A percentile compares a stretch with the other conserved stretches of the same genome.
Evolutionary conservation across 2,888 invertebrate species (phyloP).

Genomic region (Nezara viridula): DNA sequence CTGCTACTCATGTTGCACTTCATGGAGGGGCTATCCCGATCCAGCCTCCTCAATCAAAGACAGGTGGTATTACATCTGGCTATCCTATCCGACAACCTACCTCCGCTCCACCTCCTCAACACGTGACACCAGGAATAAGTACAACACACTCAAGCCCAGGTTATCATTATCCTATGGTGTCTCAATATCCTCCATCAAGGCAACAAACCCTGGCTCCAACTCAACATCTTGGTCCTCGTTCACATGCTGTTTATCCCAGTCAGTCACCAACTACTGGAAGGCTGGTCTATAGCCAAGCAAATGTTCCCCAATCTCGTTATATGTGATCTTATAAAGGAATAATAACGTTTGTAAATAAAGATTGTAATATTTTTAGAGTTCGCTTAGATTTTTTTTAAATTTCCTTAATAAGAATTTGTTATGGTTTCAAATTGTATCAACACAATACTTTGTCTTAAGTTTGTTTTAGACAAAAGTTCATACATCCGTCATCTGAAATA

Average conservation of each 20-base stretch:
- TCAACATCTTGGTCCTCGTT: slow-evolving; percentile 48
- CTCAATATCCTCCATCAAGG: slow-evolving; percentile 53
- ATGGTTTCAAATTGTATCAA: not conserved
- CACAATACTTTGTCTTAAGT: not conserved
- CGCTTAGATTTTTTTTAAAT: slow-evolving; percentile 22
- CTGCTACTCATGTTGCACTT: slow-evolving; percentile 73
- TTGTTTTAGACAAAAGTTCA: not conserved
- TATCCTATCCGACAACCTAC: slow-evolving; percentile 83
- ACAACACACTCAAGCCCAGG: slow-evolving; percentile 64
- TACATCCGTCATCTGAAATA: not conserved
- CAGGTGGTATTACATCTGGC: slow-evolving; percentile 86
- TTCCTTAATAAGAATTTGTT: not conserved
- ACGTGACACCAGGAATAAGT: slow-evolving; percentile 64
- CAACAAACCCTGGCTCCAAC: slow-evolving; percentile 42
- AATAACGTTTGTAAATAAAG: slow-evolving; percentile 14
- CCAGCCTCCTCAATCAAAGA: slow-evolving; percentile 77
- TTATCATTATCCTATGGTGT: slow-evolving; percentile 54
- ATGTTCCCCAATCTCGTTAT: slow-evolving; percentile 58
- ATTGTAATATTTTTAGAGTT: slow-evolving; percentile 38
- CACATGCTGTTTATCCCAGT: slow-evolving; percentile 64
- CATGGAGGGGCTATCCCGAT: slow-evolving; percentile 74
- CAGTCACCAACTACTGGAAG: slow-evolving; percentile 64
- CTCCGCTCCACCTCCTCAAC: slow-evolving; percentile 68
- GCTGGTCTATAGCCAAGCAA: slow-evolving; percentile 65
- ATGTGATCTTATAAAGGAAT: slow-evolving; percentile 46